Evolutionary conservation across 2,888 invertebrate species (phyloP).

Genomic region (Pomacea canaliculata): DNA sequence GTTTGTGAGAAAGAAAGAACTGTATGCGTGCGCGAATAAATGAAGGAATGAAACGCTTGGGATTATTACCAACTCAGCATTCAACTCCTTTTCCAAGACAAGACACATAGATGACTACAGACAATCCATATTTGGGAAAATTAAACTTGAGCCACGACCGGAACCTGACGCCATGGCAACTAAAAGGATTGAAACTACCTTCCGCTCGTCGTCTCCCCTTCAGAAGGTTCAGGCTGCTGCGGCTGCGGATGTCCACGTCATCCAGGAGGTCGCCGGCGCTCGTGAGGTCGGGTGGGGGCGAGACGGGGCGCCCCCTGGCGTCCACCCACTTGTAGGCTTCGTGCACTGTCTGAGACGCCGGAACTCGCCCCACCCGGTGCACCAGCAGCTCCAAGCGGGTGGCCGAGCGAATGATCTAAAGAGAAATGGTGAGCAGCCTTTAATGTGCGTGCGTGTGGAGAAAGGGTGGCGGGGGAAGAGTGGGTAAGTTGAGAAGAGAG

Average conservation of each 20-base stretch:
- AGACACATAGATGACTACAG: too few relatives aligned
- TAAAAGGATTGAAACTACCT: conserved; percentile 41
- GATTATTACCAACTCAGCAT: too few relatives aligned
- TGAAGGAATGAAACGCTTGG: too few relatives aligned
- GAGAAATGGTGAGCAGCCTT: background rate
- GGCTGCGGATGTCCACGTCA: conserved; percentile 44
- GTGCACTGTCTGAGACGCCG: conserved; percentile 73
- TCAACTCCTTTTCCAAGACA: too few relatives aligned
- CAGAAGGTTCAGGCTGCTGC: conserved; percentile 57
- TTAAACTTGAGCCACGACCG: too few relatives aligned
- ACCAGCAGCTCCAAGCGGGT: conserved; percentile 56
- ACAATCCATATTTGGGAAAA: background rate
- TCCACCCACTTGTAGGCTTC: conserved; percentile 97
- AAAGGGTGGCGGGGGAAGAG: background rate
- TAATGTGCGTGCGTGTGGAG: background rate
- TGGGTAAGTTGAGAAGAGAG: background rate
- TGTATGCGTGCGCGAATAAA: too few relatives aligned
- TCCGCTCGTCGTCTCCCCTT: conserved; percentile 63
- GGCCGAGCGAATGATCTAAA: conserved; percentile 60
- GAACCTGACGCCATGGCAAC: too few relatives aligned
- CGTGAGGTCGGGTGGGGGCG: conserved; percentile 81
- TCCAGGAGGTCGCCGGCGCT: conserved; percentile 37
- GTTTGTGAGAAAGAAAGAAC: too few relatives aligned
- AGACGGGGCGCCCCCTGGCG: conserved; percentile 86
- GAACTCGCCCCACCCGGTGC: conserved; percentile 63